Base-by-base conservation (phyloP, 2,797 vertebrate species). In the Micropoecilia bifurca region DNA sequence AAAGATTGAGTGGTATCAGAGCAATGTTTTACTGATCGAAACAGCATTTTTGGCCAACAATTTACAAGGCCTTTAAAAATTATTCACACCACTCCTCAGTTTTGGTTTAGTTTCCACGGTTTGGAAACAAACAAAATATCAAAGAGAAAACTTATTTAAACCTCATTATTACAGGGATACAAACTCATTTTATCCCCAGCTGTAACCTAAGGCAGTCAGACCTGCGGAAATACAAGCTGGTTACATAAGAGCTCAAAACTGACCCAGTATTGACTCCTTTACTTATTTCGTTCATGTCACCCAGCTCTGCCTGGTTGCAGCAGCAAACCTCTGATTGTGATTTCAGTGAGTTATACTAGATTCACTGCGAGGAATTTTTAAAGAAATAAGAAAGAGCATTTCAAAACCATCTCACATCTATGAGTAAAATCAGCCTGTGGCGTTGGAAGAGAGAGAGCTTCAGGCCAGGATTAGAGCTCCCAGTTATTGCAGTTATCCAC, bases 401-500 rank as follows among this genome's bases (percentile, higher is more conserved):
- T 30, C 25, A 47, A 81, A 90, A 80, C 41, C 74, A 18, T 68
- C 22, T 83, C 79, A 85, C 36, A 45, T 78, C 71, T 33, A 12
- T 2, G 4, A 80, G 77, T 39, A 77, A 68, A 84, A 73, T 47
- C 39, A 53, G 68, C 76, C 66, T 9, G 39, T 30, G 71, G 76
- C 68, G 74, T 77, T n/a, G 14, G 41, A 68, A 46, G 46, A 66
- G 77, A 57, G 2, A 10, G 33, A 22, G 80, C 84, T 90, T 80
- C 10, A 77, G 83, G 82, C 47, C 48, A 46, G 82, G 85, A 91
- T 94, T 84, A 91, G 81, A 76, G 80, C 73, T 84, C 82, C 91
- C 90, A 85, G 82, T 77, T 68, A 57, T 78, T 78, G 48, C 63
- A 20, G 83, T 75, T 71, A 79, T 82, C 83, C 75, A 57, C 76